Conservation (phyloP, 2,113 vertebrate species). For the Ariopsis seemanni region DNA sequence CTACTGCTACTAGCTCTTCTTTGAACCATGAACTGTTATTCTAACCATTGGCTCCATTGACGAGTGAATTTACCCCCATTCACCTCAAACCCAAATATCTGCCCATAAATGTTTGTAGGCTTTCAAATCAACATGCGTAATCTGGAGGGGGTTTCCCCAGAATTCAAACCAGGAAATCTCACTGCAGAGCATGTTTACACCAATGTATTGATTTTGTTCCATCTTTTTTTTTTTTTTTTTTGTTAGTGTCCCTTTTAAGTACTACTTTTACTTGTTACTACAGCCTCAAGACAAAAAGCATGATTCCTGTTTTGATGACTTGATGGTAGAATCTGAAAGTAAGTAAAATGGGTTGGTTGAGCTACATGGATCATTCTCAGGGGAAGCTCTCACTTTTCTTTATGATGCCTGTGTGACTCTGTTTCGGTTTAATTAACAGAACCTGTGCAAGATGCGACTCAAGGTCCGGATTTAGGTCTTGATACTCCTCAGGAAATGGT, state of each 20-base stretch:
- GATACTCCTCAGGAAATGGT: not conserved
- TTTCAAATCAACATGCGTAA: not conserved
- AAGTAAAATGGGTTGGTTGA: conserved; percentile 4
- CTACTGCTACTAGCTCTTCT: no score
- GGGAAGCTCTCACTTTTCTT: not conserved
- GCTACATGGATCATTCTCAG: not conserved
- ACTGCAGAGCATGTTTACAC: not conserved
- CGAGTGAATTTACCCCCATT: not conserved
- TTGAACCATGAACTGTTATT: no score
- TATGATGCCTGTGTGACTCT: not conserved
- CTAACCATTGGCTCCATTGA: no score
- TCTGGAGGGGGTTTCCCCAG: not conserved
- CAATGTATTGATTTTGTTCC: not conserved
- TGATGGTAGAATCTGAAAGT: conserved; percentile 17
- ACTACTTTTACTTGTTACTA: not conserved
- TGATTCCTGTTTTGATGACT: not conserved
- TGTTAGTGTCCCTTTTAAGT: not conserved
- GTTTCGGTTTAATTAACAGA: not conserved
- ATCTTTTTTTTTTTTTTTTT: not conserved
- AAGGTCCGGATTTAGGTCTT: not conserved
- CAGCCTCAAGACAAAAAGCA: not conserved
- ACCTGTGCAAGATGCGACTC: not conserved
- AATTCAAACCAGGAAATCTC: not conserved
- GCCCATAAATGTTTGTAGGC: not conserved
- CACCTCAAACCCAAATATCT: not conserved